A percentile compares a stretch with the other conserved stretches of the same genome.
Evolutionary conservation across 2,797 vertebrate genomes (phyloP).

Genomic region (Dicrostonyx torquatus): DNA sequence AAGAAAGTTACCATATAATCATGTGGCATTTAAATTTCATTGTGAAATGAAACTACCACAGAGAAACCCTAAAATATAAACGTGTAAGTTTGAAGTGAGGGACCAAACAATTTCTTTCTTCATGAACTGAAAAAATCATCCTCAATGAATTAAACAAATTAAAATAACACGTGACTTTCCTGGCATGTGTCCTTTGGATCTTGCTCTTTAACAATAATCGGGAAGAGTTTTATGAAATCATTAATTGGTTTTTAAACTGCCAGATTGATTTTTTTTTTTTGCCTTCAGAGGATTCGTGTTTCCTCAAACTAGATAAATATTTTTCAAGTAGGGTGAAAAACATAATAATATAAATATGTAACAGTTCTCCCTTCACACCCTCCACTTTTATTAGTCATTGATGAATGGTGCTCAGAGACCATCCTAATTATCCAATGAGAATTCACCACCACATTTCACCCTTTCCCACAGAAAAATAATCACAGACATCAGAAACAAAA

Average conservation of each 20-base stretch:
- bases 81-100: background rate
- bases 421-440: conserved; percentile 75
- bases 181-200: conserved; percentile 70
- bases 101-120: conserved; percentile 59
- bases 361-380: conserved; percentile 79
- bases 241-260: conserved; percentile 78
- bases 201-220: conserved; percentile 75
- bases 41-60: conserved; percentile 48
- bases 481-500: conserved; percentile 72
- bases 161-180: conserved; percentile 70
- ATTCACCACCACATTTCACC: conserved; percentile 72
- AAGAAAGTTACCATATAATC: background rate
- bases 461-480: conserved; percentile 77
- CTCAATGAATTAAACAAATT: conserved; percentile 63
- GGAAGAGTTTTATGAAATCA: conserved; percentile 79
- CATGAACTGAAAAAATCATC: conserved; percentile 53
- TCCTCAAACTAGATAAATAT: conserved; percentile 83
- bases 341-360: conserved; percentile 81
- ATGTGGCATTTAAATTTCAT: background rate
- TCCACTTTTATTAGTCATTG: conserved; percentile 80
- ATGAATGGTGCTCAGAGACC: conserved; percentile 62
- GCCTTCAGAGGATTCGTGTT: conserved; percentile 76
- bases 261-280: conserved; percentile 79
- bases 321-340: conserved; percentile 80
- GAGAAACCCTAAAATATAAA: conserved; percentile 25